Evolutionary conservation across 2,888 invertebrate genomes (phyloP), one percentile per base, ranked within the genome.

Genomic region (Hydraecia micacea): DNA sequence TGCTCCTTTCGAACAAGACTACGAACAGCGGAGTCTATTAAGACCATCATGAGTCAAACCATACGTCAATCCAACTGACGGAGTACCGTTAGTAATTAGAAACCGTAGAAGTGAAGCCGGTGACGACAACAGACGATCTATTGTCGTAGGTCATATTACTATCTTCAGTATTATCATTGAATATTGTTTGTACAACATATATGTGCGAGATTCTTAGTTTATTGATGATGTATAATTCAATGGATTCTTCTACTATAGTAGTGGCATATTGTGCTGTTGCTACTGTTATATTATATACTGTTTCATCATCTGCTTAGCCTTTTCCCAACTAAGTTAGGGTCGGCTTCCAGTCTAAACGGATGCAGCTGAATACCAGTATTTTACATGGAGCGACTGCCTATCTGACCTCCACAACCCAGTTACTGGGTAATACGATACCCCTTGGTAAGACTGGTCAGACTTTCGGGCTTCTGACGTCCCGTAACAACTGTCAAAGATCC

Each of bases 141-240:
- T 84, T 83, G 84, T 21, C 75, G 75, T 83, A 83, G 83, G 83
- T 83, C 49, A 65, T 52, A 39, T n/a, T 9, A 60, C 3, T 62
- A 58, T 65, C 69, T 79, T 25, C 62, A 55, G 62, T 49, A 49
- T 55, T 62, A 62, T 67, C 42, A 60, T 73, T 36, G 46, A 71
- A 39, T 55, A 58, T 70, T 63, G 49, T 83, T 71, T 71, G 36
- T 42, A 2, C 39, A 28, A 25, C 77, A 71, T 36, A 60, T 55
- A 66, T n/a, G 73, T 73, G 72, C n/a, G 72, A 77, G 28, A 65
- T 80, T 80, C 8, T 2, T 74, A 32, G 36, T 2, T 49, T 74
- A 70, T 52, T 42, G 39, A 52, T 52, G 39, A 58, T 63, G 39
- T 49, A 60, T 60, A 15, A 39, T 28, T 68, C n/a, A 32, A 42